These are phyloP conservation scores for Aplocera efformata DNA, from an alignment of 2,888 invertebrate genomes.

Conservation along the genomic window DNA sequence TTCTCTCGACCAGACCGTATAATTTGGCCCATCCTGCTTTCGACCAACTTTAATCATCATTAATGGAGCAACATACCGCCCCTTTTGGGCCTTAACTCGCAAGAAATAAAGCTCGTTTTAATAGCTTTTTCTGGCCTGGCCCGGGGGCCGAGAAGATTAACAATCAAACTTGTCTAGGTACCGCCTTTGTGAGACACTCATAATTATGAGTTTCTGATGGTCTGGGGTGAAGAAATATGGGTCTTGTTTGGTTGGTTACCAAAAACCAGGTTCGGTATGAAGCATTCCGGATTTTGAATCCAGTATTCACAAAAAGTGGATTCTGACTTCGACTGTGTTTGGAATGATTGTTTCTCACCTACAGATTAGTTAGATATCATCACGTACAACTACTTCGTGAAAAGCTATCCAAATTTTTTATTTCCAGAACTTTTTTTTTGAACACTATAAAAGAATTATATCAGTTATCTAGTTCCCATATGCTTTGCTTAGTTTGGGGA, in stretches of 20 bases:
- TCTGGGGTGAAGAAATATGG: slow-evolving; percentile 10
- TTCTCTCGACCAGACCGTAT: slow-evolving; percentile 55
- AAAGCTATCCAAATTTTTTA: too few species aligned
- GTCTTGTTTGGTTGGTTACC: slow-evolving; percentile 8
- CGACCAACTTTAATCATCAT: slow-evolving; percentile 62
- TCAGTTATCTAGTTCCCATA: too few species aligned
- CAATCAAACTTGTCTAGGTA: slow-evolving; percentile 37
- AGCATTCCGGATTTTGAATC: too few species aligned
- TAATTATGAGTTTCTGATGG: slow-evolving; percentile 22
- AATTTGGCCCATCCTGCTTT: slow-evolving; percentile 70
- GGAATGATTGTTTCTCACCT: too few species aligned
- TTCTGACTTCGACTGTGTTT: too few species aligned
- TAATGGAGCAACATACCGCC: slow-evolving; percentile 41
- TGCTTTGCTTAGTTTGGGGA: too few species aligned
- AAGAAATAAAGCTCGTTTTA: slow-evolving; percentile 8
- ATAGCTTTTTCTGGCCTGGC: slow-evolving; percentile 5
- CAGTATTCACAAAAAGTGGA: too few species aligned
- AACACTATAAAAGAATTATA: too few species aligned
- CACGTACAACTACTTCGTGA: too few species aligned
- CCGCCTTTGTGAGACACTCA: slow-evolving; percentile 31
- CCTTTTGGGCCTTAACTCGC: slow-evolving; percentile 13
- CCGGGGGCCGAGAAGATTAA: slow-evolving; percentile 24
- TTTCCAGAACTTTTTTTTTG: too few species aligned
- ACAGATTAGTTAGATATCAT: too few species aligned
- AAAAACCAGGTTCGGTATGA: too few species aligned